phyloP scores from a whole-genome alignment of 2,113 vertebrate genomes.

The Labeo catla region DNA sequence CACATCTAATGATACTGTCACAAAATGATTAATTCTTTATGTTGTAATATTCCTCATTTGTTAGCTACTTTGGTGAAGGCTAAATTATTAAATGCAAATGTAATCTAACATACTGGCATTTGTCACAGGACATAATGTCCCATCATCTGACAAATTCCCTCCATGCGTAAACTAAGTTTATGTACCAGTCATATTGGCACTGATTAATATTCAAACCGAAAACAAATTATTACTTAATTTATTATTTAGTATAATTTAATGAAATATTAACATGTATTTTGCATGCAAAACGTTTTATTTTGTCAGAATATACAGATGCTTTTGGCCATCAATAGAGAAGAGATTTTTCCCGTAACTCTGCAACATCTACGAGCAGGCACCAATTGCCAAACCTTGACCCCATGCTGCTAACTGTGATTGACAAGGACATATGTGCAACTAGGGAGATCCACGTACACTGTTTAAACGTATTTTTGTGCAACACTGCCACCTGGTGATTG shows the following conservation, averaged over 20 bases:
- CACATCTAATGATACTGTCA: neutral
- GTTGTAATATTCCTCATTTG: neutral
- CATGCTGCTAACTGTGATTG: neutral
- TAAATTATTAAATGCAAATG: neutral
- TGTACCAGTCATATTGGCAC: neutral
- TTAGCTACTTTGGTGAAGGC: neutral
- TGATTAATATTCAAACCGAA: neutral
- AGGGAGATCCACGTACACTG: neutral
- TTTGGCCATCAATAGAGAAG: neutral
- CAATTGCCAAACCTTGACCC: neutral
- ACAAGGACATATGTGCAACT: neutral
- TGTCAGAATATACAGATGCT: neutral
- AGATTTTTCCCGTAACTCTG: neutral
- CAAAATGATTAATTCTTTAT: neutral
- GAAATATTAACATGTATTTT: neutral
- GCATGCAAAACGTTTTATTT: neutral
- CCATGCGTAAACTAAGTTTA: neutral
- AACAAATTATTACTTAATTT: neutral
- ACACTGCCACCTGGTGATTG: slow-evolving; percentile 56
- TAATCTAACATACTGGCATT: neutral
- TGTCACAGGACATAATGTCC: neutral
- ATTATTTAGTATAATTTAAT: neutral
- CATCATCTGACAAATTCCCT: neutral
- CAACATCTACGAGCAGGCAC: neutral
- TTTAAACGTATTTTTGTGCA: slow-evolving; percentile 11